phyloP scores from a whole-genome alignment of 2,797 vertebrate genomes.

The Hybognathus amarus region DNA sequence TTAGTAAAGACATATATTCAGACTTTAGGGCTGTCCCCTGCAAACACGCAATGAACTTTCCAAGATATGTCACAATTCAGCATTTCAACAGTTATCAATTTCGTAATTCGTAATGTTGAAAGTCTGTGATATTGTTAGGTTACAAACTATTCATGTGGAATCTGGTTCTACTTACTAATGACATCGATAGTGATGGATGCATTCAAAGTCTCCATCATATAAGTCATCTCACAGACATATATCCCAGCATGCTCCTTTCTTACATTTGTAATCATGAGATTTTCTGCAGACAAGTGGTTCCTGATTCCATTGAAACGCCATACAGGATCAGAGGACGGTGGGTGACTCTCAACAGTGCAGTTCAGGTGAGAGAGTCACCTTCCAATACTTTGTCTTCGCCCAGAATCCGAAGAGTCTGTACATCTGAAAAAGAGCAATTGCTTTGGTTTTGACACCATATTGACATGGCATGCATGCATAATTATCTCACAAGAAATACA shows the following conservation, averaged over 20 bases:
- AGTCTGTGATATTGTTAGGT: conserved; percentile 45
- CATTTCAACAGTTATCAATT: not conserved
- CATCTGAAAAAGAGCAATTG: conserved; percentile 48
- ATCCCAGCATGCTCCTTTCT: conserved; percentile 46
- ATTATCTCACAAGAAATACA: not conserved
- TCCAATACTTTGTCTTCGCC: conserved; percentile 33
- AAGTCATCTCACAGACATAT: conserved; percentile 59
- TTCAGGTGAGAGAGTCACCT: conserved; percentile 58
- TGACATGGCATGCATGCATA: too few relatives aligned
- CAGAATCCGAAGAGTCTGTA: conserved; percentile 20
- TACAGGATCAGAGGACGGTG: conserved; percentile 39
- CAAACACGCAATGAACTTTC: not conserved
- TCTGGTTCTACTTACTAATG: conserved; percentile 58
- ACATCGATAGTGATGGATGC: conserved; percentile 45
- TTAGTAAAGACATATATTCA: not conserved
- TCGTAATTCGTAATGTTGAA: not conserved
- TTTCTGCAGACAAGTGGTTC: not conserved
- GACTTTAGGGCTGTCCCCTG: not conserved
- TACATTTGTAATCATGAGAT: conserved; percentile 51
- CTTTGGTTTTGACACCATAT: not conserved
- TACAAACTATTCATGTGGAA: not conserved
- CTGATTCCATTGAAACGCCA: conserved; percentile 46
- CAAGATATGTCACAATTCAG: not conserved
- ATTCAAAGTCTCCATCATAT: not conserved
- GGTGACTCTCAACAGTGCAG: conserved; percentile 65